phyloP scores from a whole-genome alignment of 2,888 invertebrate genomes.

The Sympetrum striolatum region DNA sequence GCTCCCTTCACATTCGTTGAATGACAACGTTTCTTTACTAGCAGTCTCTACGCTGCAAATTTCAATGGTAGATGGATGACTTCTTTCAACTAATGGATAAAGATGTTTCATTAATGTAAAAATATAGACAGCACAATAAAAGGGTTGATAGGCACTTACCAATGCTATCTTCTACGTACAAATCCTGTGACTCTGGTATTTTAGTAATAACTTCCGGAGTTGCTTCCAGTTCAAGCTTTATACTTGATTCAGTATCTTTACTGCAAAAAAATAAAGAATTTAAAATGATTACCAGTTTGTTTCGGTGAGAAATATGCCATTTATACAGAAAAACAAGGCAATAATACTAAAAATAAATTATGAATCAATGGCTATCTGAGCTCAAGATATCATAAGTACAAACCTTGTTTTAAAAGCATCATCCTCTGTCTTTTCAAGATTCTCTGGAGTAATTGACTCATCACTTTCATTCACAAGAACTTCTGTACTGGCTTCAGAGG shows the following conservation, averaged over 20 bases:
- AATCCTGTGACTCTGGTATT: constrained; percentile 17
- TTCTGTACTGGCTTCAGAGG: not conserved
- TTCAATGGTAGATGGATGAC: constrained; percentile 15
- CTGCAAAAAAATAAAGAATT: not conserved
- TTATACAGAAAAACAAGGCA: no score
- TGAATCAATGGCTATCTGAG: no score
- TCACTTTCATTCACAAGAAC: not conserved
- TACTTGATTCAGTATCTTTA: not conserved
- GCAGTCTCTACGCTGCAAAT: not conserved
- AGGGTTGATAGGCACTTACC: not conserved
- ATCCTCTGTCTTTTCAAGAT: not conserved
- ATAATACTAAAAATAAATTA: no score
- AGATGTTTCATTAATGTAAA: not conserved
- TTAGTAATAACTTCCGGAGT: not conserved
- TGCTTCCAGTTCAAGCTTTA: not conserved
- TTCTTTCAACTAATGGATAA: not conserved
- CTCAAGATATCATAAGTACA: not conserved
- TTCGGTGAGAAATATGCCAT: no score
- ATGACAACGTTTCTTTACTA: not conserved
- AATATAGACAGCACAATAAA: not conserved
- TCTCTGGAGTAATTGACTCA: not conserved
- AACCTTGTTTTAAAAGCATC: not conserved
- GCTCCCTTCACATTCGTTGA: not conserved
- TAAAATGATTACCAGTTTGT: not conserved
- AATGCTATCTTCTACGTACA: not conserved